Evolutionary conservation across 2,888 invertebrate genomes (phyloP), one percentile per base, ranked within the genome.

Genomic region (Cataglyphis cursor): DNA sequence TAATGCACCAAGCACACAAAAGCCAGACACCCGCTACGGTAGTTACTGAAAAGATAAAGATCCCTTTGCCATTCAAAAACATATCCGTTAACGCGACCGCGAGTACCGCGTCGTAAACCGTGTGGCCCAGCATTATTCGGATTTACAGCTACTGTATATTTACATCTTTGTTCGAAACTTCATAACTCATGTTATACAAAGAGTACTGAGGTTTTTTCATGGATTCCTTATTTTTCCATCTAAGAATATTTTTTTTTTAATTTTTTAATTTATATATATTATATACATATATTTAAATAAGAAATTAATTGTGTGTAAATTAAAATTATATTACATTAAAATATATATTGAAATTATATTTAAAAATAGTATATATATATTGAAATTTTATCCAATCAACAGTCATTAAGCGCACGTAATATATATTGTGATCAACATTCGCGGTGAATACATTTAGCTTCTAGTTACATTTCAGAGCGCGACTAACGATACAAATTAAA

Each of bases 1-100:
- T 90, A 90, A 90, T 90, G 84, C 85, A 83, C 81, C 66, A 61
- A 68, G 87, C 75, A 89, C 74, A 90, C 85, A 89, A 82, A 73
- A 83, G 65, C 64, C 57, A n/a, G 51, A 70, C 82, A 72, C 84
- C 54, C 59, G 78, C 68, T 64, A 31, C 85, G 81, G 74, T 62
- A 66, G 88, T 64, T 31, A 24, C 66, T 48, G 41, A n/a, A 24
- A 24, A 61, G 84, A 84, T 82, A 88, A 88, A 83, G 64, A 31
- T n/a, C 83, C 81, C 76, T 78, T 74, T 21, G 59, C 54, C 72
- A 66, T 61, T 82, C 73, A 9, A 78, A 62, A 61, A 86, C 70
- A 57, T 31, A 54, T 78, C 76, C 59, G 74, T 83, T 81, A 82
- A 82, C 76, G 75, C 59, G 72, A 64, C 61, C 66, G 21, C 10